Evolutionary conservation across 2,797 vertebrate genomes (phyloP).

Genomic region (Spinibarbus caldwelli): DNA sequence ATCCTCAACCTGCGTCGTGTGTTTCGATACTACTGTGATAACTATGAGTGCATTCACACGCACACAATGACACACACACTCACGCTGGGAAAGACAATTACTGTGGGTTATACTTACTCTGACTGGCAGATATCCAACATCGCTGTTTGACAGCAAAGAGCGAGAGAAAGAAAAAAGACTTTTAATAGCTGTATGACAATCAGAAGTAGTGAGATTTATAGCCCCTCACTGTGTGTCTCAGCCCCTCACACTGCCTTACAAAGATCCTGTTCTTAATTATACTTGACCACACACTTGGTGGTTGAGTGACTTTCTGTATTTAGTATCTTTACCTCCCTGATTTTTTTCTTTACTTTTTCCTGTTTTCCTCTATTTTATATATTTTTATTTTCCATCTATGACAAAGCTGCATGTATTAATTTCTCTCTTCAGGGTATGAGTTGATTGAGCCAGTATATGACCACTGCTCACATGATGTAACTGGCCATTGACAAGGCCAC

Average conservation of each 20-base stretch:
- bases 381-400: not conserved
- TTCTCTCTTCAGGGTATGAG: not conserved
- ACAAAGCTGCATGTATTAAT: not conserved
- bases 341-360: not conserved
- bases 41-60: constrained; percentile 11
- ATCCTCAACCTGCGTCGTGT: constrained; percentile 9
- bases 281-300: not conserved
- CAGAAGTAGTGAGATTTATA: constrained; percentile 9
- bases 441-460: not conserved
- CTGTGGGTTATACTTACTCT: constrained; percentile 26
- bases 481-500: not conserved
- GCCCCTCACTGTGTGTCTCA: not conserved
- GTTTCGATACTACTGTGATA: constrained; percentile 33
- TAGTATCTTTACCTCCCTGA: not conserved
- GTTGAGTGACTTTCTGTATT: not conserved
- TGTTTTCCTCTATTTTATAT: not conserved
- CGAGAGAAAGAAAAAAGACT: not conserved
- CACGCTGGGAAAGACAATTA: constrained; percentile 32
- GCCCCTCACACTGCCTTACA: not conserved
- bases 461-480: constrained; percentile 12
- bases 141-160: constrained; percentile 9
- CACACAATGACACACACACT: constrained; percentile 35
- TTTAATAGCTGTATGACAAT: constrained; percentile 2
- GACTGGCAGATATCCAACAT: constrained; percentile 26
- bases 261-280: not conserved